Evolutionary conservation across 2,888 invertebrate species (phyloP).

Genomic region (Loripinus fragilis): DNA sequence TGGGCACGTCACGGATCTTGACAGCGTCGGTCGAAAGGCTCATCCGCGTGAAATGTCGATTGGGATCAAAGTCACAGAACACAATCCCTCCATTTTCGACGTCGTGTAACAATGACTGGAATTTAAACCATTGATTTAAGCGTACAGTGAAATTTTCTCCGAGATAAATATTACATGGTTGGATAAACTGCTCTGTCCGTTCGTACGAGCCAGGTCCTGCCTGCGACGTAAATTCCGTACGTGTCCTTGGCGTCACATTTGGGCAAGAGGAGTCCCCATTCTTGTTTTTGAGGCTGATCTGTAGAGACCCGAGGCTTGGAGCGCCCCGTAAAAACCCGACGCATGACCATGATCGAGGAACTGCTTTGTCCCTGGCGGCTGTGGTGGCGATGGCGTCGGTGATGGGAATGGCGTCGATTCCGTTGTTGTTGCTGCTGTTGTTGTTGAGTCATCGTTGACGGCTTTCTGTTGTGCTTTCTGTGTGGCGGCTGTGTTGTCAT

Average conservation of each 20-base stretch:
- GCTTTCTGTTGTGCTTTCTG: conserved; percentile 44
- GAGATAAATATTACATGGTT: conserved; percentile 70
- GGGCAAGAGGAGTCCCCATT: conserved; percentile 39
- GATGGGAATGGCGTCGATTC: conserved; percentile 14
- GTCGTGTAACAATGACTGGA: conserved; percentile 68
- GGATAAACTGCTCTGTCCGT: conserved; percentile 10
- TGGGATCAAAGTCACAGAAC: conserved; percentile 69
- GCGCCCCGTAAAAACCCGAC: conserved; percentile 54
- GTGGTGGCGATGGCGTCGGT: conserved; percentile 15
- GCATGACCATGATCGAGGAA: conserved; percentile 23
- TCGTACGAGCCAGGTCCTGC: not conserved
- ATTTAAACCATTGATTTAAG: conserved; percentile 67
- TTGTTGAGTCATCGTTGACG: conserved; percentile 4
- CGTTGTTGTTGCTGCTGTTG: conserved; percentile 12
- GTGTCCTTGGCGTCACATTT: not conserved
- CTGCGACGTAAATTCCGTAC: not conserved
- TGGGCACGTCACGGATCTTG: conserved; percentile 75
- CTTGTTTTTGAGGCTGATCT: conserved; percentile 59
- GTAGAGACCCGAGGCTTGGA: conserved; percentile 50
- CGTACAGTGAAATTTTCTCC: conserved; percentile 74
- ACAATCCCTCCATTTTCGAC: conserved; percentile 66
- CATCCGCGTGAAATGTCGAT: conserved; percentile 66
- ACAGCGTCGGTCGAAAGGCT: conserved; percentile 70
- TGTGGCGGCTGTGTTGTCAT: conserved; percentile 40
- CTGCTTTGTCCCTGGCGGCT: conserved; percentile 23